Conservation (phyloP, 2,797 vertebrate genomes). For the Brachyrhaphis roseni region DNA sequence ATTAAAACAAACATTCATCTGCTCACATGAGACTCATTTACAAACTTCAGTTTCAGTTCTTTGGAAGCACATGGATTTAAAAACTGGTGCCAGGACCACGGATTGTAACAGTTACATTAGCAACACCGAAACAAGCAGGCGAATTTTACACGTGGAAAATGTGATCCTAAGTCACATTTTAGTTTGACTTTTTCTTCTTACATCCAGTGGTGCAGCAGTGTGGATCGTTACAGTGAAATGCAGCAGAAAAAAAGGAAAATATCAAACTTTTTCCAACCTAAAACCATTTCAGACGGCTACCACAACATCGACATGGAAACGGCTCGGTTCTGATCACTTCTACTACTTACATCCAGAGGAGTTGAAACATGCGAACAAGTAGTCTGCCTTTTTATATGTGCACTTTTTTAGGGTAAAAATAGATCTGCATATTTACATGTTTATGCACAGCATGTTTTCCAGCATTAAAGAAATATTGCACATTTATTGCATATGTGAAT, state of each 20-base stretch:
- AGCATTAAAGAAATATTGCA: slow-evolving; percentile 75
- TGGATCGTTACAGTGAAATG: slow-evolving; percentile 50
- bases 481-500: slow-evolving; percentile 79
- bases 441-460: slow-evolving; percentile 71
- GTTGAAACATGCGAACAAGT: slow-evolving; percentile 40
- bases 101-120: slow-evolving; percentile 32
- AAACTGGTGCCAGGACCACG: slow-evolving; percentile 42
- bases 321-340: slow-evolving; percentile 49
- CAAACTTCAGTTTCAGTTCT: slow-evolving; percentile 54
- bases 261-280: slow-evolving; percentile 50
- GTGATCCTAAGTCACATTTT: slow-evolving; percentile 37
- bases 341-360: slow-evolving; percentile 42
- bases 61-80: slow-evolving; percentile 72
- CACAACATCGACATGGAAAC: slow-evolving; percentile 56
- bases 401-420: slow-evolving; percentile 68
- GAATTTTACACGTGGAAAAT: slow-evolving; percentile 36
- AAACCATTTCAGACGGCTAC: slow-evolving; percentile 49
- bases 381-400: slow-evolving; percentile 58
- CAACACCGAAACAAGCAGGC: slow-evolving; percentile 24
- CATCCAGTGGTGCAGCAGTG: slow-evolving; percentile 46
- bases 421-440: slow-evolving; percentile 74
- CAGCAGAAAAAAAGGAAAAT: slow-evolving; percentile 49
- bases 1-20: slow-evolving; percentile 46
- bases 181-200: slow-evolving; percentile 33
- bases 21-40: slow-evolving; percentile 37